phyloP scores from a whole-genome alignment of 2,797 vertebrate genomes.

The Pogonophryne albipinna region DNA sequence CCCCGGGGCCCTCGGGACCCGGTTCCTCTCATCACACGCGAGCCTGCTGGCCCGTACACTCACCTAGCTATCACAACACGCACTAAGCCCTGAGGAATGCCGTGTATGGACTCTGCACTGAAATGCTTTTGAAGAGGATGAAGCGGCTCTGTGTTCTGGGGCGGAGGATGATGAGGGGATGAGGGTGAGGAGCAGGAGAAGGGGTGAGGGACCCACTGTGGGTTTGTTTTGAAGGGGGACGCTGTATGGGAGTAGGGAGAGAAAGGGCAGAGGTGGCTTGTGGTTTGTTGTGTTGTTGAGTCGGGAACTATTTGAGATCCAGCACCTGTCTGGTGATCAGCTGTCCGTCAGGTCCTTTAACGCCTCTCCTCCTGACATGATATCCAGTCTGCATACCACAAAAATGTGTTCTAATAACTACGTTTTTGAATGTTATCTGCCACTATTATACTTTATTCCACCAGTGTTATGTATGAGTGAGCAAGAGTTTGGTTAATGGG shows the following conservation, averaged over 20 bases:
- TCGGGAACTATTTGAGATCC: constrained; percentile 29
- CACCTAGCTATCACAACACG: constrained; percentile 48
- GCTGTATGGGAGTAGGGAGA: background rate
- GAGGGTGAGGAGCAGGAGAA: background rate
- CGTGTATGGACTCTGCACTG: constrained; percentile 1
- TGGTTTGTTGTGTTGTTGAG: constrained; percentile 33
- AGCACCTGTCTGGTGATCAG: constrained; percentile 58
- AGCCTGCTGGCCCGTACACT: constrained; percentile 17
- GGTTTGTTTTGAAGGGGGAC: constrained; percentile 22
- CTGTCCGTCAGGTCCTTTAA: constrained; percentile 22
- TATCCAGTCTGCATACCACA: background rate
- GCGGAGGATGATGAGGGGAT: background rate
- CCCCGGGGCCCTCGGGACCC: constrained; percentile 20
- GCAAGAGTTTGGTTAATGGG: no score
- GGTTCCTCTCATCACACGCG: constrained; percentile 36
- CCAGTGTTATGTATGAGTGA: background rate
- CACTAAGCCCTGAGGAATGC: constrained; percentile 53
- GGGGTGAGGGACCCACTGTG: background rate
- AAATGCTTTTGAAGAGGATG: constrained; percentile 34
- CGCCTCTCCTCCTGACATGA: background rate
- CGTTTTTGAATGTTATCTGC: no score
- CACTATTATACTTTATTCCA: background rate
- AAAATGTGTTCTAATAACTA: no score
- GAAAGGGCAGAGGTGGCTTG: constrained; percentile 36
- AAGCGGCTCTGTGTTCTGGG: constrained; percentile 43